A percentile compares a stretch with the other conserved stretches of the same genome.
These are phyloP conservation scores for Mohoua ochrocephala DNA, from an alignment of 2,113 vertebrate genomes.

Conservation along the genomic window DNA sequence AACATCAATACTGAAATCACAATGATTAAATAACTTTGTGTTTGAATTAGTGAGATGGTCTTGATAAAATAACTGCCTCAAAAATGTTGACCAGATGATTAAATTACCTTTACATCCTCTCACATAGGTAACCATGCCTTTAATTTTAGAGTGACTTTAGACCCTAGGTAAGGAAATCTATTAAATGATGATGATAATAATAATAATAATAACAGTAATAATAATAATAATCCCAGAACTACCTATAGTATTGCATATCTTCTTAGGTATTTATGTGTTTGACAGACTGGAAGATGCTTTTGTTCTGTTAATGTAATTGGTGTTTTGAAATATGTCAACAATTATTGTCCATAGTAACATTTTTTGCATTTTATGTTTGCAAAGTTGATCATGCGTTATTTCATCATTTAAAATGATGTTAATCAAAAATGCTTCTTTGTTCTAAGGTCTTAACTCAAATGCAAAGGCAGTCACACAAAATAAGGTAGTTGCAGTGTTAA, in stretches of 20 bases:
- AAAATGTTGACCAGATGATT: not conserved
- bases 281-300: not conserved
- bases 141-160: not conserved
- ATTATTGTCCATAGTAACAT: not conserved
- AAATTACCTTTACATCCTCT: not conserved
- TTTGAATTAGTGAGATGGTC: not conserved
- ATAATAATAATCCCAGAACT: rapidly evolving
- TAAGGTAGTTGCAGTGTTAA: not conserved
- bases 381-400: not conserved
- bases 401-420: not conserved
- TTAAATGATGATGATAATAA: not conserved
- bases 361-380: not conserved
- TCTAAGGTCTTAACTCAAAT: not conserved
- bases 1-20: not conserved
- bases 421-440: not conserved
- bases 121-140: not conserved
- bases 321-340: not conserved
- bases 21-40: not conserved
- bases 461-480: not conserved
- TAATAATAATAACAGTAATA: not conserved
- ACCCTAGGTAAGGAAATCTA: not conserved
- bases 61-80: not conserved
- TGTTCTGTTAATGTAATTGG: not conserved
- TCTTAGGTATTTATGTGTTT: not conserved
- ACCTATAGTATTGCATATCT: not conserved